A percentile compares a stretch with the other conserved stretches of the same genome.
These are phyloP conservation scores for Aplochiton taeniatus DNA, from an alignment of 2,797 vertebrate genomes.

Conservation along the genomic window DNA sequence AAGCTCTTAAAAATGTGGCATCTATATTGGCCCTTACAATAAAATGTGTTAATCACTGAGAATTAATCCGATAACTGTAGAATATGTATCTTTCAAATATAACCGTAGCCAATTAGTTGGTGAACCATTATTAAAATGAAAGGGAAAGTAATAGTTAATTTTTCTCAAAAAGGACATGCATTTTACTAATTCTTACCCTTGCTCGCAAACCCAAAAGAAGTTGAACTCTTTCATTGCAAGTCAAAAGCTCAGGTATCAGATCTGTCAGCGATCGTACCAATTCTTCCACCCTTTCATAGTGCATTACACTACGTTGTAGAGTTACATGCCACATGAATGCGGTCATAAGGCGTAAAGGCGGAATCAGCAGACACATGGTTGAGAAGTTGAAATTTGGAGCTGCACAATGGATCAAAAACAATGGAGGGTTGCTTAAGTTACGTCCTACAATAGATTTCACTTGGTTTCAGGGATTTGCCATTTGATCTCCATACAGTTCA, in stretches of 20 bases:
- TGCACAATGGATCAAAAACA: too few relatives aligned
- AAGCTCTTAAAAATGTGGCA: too few relatives aligned
- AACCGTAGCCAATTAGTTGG: too few relatives aligned
- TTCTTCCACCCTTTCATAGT: constrained; percentile 77
- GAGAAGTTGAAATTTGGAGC: too few relatives aligned
- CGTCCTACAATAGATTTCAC: too few relatives aligned
- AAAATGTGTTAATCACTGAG: too few relatives aligned
- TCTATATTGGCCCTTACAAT: too few relatives aligned
- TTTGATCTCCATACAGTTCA: too few relatives aligned
- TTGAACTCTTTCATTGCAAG: constrained; percentile 78
- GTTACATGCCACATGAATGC: constrained; percentile 80
- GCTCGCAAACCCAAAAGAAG: constrained; percentile 80
- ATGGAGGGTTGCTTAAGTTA: too few relatives aligned
- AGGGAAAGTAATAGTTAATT: not conserved
- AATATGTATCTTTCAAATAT: too few relatives aligned
- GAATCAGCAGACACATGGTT: constrained; percentile 68
- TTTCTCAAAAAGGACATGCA: not conserved
- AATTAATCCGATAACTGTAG: too few relatives aligned
- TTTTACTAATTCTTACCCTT: constrained; percentile 59
- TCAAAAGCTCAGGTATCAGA: constrained; percentile 76
- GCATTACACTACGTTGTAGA: constrained; percentile 60
- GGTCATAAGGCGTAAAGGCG: constrained; percentile 74
- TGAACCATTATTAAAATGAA: not conserved
- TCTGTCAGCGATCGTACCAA: constrained; percentile 76
- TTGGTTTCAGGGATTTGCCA: too few relatives aligned